Conservation (phyloP, 2,797 vertebrate species). For the Hypotaenidia okinawae region DNA sequence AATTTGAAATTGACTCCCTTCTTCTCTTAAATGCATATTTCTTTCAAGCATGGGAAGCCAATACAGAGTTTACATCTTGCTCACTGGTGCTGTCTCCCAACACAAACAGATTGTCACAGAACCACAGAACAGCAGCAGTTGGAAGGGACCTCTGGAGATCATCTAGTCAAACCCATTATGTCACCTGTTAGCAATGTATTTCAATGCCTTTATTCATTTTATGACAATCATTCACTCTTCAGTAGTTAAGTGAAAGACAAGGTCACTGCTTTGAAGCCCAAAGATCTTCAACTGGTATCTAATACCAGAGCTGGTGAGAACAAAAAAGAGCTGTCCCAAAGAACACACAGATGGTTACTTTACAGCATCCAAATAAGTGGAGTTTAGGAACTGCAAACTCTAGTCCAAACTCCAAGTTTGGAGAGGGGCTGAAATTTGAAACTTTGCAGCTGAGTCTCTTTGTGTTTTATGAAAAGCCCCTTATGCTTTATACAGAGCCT, state of each 20-base stretch:
- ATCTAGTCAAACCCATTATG: background rate
- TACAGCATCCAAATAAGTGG: background rate
- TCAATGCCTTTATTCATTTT: background rate
- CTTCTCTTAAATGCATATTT: background rate
- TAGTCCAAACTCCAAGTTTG: background rate
- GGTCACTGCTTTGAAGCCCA: background rate
- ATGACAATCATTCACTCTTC: background rate
- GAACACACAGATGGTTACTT: background rate
- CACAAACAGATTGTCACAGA: background rate
- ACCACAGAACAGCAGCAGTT: no score
- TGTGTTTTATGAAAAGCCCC: conserved; percentile 12
- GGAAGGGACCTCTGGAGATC: no score
- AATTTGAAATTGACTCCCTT: background rate
- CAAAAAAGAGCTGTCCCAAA: background rate
- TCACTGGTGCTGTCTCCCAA: background rate
- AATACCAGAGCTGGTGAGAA: background rate
- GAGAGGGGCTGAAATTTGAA: conserved; percentile 19
- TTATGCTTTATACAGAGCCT: background rate
- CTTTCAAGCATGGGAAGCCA: background rate
- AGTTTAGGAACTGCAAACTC: background rate
- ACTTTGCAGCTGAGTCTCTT: conserved; percentile 28
- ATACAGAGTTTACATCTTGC: background rate
- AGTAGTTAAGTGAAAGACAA: background rate
- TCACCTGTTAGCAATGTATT: background rate
- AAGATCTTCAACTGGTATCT: background rate